A percentile compares a stretch with the other conserved stretches of the same genome.
Evolutionary conservation across 1,140 invertebrate genomes (phyloP).

Genomic region (Drosophila ficusphila): DNA sequence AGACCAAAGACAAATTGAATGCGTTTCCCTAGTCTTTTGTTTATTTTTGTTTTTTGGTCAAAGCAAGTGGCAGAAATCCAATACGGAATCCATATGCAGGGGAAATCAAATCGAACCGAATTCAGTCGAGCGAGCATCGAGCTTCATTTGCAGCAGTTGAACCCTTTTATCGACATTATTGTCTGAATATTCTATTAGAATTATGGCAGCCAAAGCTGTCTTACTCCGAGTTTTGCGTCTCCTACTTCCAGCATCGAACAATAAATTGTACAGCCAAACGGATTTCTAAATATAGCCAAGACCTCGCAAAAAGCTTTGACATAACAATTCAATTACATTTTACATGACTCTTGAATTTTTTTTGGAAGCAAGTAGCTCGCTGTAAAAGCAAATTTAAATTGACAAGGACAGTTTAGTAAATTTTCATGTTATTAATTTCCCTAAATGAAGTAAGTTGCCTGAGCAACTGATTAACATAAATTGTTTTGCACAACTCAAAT

Average conservation of each 20-base stretch:
- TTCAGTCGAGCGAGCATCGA: conserved; percentile 22
- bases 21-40: conserved; percentile 34
- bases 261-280: too few relatives aligned
- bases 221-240: too few relatives aligned
- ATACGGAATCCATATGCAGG: conserved; percentile 49
- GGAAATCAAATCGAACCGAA: conserved; percentile 31
- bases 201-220: neutral
- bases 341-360: neutral
- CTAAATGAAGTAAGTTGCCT: too few relatives aligned
- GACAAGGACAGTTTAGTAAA: neutral
- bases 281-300: too few relatives aligned
- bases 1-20: conserved; percentile 59
- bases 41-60: conserved; percentile 18
- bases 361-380: neutral
- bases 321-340: neutral
- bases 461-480: too few relatives aligned
- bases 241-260: too few relatives aligned
- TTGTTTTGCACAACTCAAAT: too few relatives aligned
- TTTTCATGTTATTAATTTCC: too few relatives aligned
- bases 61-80: conserved; percentile 47
- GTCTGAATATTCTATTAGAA: conserved; percentile 1
- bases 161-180: conserved; percentile 1
- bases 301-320: neutral
- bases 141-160: conserved; percentile 43
- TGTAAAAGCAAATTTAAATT: neutral